Conservation (phyloP, 64 coral and sea anemone genomes). For the Anthopleura sola region DNA sequence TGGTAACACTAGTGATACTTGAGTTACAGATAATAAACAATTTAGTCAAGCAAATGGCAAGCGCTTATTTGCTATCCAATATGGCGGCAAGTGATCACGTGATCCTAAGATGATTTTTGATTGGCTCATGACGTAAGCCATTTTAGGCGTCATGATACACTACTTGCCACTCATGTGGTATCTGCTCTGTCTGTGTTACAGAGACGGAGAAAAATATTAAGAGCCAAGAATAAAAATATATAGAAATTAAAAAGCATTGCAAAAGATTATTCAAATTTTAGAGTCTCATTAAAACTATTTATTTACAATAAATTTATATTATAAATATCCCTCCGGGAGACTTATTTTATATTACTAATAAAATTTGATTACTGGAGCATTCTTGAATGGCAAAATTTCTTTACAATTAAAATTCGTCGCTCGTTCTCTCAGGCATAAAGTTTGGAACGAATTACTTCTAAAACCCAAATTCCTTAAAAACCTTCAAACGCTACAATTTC, state of each 20-base stretch:
- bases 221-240: background rate
- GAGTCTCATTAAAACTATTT: background rate
- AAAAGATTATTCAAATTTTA: background rate
- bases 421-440: no score
- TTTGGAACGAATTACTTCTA: background rate
- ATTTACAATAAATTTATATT: background rate
- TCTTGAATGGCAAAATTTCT: background rate
- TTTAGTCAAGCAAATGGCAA: no score
- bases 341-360: background rate
- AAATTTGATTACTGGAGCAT: background rate
- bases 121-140: no score
- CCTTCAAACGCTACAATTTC: background rate
- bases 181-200: no score
- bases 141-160: no score
- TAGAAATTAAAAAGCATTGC: background rate
- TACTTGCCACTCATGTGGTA: no score
- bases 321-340: background rate
- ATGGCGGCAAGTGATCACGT: no score
- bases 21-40: no score
- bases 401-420: no score
- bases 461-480: background rate
- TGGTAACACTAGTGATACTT: no score
- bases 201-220: background rate
- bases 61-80: no score
- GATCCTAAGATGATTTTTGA: no score